Conservation (phyloP, 2,113 vertebrate species). For the Oreotrochilus melanogaster region DNA sequence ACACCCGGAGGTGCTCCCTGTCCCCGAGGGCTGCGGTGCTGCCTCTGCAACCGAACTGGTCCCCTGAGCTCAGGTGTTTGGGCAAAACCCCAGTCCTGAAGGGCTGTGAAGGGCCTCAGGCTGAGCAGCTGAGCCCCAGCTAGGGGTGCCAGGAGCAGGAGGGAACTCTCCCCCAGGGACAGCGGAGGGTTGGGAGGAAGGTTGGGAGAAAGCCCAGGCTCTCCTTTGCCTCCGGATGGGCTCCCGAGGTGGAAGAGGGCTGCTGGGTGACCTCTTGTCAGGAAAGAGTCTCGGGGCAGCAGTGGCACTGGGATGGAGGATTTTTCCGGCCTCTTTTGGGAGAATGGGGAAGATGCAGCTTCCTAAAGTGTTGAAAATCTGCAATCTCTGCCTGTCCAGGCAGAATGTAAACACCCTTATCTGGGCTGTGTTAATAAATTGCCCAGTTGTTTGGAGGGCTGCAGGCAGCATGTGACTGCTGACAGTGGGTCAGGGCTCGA, state of each 20-base stretch:
- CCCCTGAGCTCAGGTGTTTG: rapidly evolving
- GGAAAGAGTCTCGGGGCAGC: not conserved
- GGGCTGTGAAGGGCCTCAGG: not conserved
- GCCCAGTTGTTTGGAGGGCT: slow-evolving; percentile 34
- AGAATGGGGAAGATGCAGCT: not conserved
- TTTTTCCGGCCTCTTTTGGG: not conserved
- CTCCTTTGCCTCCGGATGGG: rapidly evolving
- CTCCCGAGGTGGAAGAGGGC: not conserved
- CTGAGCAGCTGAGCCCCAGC: not conserved
- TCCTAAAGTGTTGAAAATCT: not conserved
- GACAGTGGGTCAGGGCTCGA: slow-evolving; percentile 14
- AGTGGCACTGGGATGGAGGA: rapidly evolving
- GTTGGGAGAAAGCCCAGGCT: not conserved
- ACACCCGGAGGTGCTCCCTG: not conserved
- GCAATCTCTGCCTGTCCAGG: not conserved
- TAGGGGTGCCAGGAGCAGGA: not conserved
- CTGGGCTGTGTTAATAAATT: slow-evolving; percentile 32
- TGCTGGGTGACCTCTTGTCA: not conserved
- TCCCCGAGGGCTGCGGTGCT: not conserved
- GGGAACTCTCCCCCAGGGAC: rapidly evolving
- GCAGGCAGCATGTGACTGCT: slow-evolving; percentile 39
- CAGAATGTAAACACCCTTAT: slow-evolving; percentile 34
- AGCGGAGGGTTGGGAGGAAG: not conserved
- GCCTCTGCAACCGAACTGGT: not conserved
- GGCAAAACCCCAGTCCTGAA: not conserved